phyloP scores from a whole-genome alignment of 1,140 invertebrate genomes.

The Drosophila bipectinata region DNA sequence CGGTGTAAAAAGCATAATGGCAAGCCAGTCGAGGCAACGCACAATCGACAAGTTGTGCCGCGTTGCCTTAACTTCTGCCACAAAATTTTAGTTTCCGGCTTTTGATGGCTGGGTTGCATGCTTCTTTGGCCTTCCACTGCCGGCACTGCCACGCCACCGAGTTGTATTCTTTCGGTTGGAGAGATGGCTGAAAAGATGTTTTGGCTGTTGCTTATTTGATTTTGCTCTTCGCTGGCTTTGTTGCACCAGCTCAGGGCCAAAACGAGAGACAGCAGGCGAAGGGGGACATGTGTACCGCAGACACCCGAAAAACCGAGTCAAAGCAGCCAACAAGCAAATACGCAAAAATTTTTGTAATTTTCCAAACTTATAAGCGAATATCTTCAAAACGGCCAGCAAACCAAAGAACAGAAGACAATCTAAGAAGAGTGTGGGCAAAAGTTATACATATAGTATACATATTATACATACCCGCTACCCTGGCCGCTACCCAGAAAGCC shows the following conservation, averaged over 20 bases:
- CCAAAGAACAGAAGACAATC: slow-evolving; percentile 19
- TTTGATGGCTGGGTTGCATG: slow-evolving; percentile 66
- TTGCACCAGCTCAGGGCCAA: slow-evolving; percentile 42
- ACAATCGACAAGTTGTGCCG: slow-evolving; percentile 75
- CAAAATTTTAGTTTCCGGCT: slow-evolving; percentile 79
- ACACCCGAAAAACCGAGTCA: slow-evolving; percentile 35
- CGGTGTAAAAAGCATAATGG: slow-evolving; percentile 4
- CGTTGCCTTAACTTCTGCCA: slow-evolving; percentile 75
- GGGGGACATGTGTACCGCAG: slow-evolving; percentile 57
- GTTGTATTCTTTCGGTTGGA: slow-evolving; percentile 42
- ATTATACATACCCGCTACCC: neutral
- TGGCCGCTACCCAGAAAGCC: slow-evolving; percentile 16
- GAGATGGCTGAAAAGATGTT: slow-evolving; percentile 59
- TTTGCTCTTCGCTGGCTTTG: slow-evolving; percentile 62
- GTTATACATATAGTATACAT: neutral
- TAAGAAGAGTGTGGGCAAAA: neutral
- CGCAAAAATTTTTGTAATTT: slow-evolving; percentile 65
- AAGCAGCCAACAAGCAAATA: slow-evolving; percentile 47
- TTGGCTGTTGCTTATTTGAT: slow-evolving; percentile 78
- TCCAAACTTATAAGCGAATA: slow-evolving; percentile 60
- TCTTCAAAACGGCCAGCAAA: slow-evolving; percentile 47
- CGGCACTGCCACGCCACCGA: slow-evolving; percentile 18
- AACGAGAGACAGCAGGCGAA: slow-evolving; percentile 18
- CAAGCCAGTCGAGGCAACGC: slow-evolving; percentile 35
- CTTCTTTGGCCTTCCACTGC: slow-evolving; percentile 38